Base-by-base conservation (phyloP, 2,113 vertebrate genomes). In the Leptodactylus fuscus region DNA sequence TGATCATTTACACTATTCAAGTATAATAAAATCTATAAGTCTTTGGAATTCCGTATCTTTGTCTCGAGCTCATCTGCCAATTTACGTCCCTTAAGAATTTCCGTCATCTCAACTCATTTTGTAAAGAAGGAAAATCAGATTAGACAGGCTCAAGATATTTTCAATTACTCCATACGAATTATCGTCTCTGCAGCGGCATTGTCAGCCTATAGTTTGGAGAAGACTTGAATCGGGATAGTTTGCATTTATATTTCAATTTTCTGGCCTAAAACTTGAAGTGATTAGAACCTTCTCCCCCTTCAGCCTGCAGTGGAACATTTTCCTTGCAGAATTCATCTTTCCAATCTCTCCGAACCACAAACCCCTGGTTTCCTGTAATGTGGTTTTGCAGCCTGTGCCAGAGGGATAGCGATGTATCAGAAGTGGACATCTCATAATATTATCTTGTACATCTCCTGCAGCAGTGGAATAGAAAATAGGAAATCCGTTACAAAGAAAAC, bases 361-460 rank as follows among this genome's bases (percentile, higher is more conserved):
- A 91, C 87, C 90, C 81, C 32, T 86, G 58, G 87, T 84, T 92
- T 92, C 88, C 90, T 90, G 87, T 89, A 91, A 89, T 88, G 89
- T 87, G 88, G 85, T 87, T 90, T 91, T 89, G 0, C 1, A 81
- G 87, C 88, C 89, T 53, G 89, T 89, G 91, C 89, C 88, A 87
- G 91, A 89, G 92, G 82, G 87, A 89, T 90, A 89, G 88, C 85
- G 87, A 81, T 86, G 89, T 89, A 90, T 79, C 87, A 88, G 89
- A 91, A 89, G 81, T 88, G 46, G 32, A 71, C 48, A 53, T 73
- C 65, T 24, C 81, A 55, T 55, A 62, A 62, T 62, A 73, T 82
- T 70, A 38, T 34, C 48, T 34, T 73, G 12, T 55, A 55, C 48
- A 73, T 82, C 67, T 82, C n/a, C 15, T 10, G 16, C 67, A 22